A percentile compares a stretch with the other conserved stretches of the same genome.
Evolutionary conservation across 2,113 vertebrate species (phyloP).

Genomic region (Promerops cafer): DNA sequence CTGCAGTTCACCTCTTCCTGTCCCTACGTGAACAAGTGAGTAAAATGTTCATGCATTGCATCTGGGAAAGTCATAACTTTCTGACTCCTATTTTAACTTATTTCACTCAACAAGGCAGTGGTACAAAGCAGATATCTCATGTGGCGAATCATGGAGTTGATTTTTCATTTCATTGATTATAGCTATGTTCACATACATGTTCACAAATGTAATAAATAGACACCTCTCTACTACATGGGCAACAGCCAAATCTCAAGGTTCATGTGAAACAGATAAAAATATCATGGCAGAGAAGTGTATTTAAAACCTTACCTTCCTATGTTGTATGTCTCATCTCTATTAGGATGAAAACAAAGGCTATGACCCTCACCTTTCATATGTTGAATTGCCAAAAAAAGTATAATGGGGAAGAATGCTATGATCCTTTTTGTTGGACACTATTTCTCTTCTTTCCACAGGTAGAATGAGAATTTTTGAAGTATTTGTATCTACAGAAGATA

Average conservation of each 20-base stretch:
- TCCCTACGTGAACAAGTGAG: background rate
- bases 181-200: background rate
- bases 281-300: background rate
- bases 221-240: background rate
- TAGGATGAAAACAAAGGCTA: background rate
- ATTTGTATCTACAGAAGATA: background rate
- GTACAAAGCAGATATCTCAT: background rate
- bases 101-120: background rate
- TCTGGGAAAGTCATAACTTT: background rate
- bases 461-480: background rate
- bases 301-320: background rate
- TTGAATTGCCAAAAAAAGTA: background rate
- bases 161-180: background rate
- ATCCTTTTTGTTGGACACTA: background rate
- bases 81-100: background rate
- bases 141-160: fast-evolving
- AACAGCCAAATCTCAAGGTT: background rate
- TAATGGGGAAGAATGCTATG: background rate
- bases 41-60: background rate
- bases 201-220: background rate
- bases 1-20: background rate
- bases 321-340: background rate
- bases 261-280: background rate
- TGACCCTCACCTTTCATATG: background rate
- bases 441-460: background rate